Conservation (phyloP, 2,888 invertebrate species). For the Mythimna ferrago region DNA sequence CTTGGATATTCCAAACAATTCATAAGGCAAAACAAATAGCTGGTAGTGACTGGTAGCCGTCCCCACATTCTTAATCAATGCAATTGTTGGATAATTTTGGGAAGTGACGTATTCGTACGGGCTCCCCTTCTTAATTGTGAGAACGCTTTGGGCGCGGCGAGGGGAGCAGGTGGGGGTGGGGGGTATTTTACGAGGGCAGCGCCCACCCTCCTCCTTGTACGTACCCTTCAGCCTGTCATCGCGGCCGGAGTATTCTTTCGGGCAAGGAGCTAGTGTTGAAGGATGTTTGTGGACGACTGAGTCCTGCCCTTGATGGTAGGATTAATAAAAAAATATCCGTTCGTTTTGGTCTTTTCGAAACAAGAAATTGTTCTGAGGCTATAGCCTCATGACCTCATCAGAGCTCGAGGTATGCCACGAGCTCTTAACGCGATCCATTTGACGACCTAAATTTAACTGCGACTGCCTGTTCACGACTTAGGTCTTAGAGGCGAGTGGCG, state of each 20-base stretch:
- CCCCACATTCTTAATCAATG: constrained; percentile 49
- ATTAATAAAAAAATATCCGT: constrained; percentile 47
- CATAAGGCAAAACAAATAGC: constrained; percentile 10
- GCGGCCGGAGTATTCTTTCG: constrained; percentile 48
- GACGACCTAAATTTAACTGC: too few species aligned
- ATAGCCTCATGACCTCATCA: too few species aligned
- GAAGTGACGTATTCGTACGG: constrained; percentile 43
- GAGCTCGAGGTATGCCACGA: too few species aligned
- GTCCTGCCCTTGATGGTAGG: constrained; percentile 6
- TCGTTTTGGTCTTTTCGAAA: neutral
- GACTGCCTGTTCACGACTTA: too few species aligned
- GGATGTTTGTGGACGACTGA: constrained; percentile 27
- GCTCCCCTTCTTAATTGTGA: constrained; percentile 56
- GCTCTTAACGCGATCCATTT: too few species aligned
- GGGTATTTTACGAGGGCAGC: constrained; percentile 54
- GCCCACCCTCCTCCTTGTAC: constrained; percentile 17
- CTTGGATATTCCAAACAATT: constrained; percentile 5
- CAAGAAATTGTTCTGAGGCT: neutral
- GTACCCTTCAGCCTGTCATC: constrained; percentile 38
- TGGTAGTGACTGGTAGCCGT: constrained; percentile 8
- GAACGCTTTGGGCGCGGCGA: constrained; percentile 39
- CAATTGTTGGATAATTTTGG: constrained; percentile 51
- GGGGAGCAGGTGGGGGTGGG: constrained; percentile 4
- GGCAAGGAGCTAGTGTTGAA: constrained; percentile 40
- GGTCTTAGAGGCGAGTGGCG: too few species aligned